phyloP scores from a whole-genome alignment of 1,140 invertebrate genomes.

The Neodiprion virginianus region DNA sequence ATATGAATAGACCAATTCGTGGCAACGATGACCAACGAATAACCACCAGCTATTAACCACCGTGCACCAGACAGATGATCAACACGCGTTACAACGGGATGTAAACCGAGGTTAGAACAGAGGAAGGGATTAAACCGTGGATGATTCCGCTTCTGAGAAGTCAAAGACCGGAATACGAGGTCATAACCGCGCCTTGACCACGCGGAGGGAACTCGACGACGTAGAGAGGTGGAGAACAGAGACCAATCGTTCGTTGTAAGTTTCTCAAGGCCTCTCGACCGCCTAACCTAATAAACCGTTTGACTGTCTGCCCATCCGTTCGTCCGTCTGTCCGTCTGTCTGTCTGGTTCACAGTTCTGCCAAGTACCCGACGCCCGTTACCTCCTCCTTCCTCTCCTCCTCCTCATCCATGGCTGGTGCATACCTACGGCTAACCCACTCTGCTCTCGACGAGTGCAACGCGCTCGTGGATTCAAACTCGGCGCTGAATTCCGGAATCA shows the following conservation, averaged over 20 bases:
- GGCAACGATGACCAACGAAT: too few species aligned
- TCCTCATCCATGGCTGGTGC: not conserved
- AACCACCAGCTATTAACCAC: too few species aligned
- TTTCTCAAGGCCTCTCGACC: not conserved
- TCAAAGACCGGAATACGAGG: too few species aligned
- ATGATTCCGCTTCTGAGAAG: too few species aligned
- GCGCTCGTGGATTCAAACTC: not conserved
- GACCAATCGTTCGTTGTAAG: not conserved
- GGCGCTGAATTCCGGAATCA: not conserved
- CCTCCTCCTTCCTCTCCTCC: not conserved
- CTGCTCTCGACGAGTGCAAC: not conserved
- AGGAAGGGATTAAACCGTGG: too few species aligned
- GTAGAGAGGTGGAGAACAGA: not conserved
- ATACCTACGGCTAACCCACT: conserved; percentile 3
- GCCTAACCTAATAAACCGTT: conserved; percentile 3
- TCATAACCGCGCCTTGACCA: too few species aligned
- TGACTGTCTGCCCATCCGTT: not conserved
- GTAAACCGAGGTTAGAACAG: too few species aligned
- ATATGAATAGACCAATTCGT: too few species aligned
- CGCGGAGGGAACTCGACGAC: not conserved
- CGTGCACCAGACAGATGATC: too few species aligned
- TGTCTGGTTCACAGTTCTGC: not conserved
- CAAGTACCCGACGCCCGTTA: not conserved
- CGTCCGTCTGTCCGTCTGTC: not conserved
- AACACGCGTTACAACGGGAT: too few species aligned